Evolutionary conservation across 2,797 vertebrate species (phyloP).

Genomic region (Selene dorsalis): DNA sequence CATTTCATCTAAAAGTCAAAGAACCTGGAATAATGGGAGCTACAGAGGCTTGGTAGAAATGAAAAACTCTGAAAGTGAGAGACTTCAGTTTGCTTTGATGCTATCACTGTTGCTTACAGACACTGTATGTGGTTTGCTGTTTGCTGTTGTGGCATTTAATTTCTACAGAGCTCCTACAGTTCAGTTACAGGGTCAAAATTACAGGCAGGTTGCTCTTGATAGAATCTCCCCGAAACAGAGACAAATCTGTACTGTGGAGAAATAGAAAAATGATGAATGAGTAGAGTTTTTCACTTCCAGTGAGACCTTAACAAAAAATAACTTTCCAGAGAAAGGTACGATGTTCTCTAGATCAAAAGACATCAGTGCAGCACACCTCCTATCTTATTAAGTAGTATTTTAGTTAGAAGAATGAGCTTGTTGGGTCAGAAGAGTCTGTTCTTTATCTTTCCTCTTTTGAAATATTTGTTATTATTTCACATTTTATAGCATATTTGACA

Average conservation of each 20-base stretch:
- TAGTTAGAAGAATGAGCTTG: no score
- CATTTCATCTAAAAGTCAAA: neutral
- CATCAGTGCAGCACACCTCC: neutral
- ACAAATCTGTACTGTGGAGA: slow-evolving; percentile 26
- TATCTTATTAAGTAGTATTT: no score
- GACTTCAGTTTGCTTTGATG: neutral
- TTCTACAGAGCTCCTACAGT: neutral
- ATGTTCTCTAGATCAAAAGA: neutral
- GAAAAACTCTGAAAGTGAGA: neutral
- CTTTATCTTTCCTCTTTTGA: neutral
- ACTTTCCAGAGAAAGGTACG: neutral
- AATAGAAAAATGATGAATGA: slow-evolving; percentile 36
- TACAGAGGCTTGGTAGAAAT: neutral
- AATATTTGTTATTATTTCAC: neutral
- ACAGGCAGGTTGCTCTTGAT: slow-evolving; percentile 4
- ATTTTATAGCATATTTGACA: neutral
- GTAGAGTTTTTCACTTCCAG: slow-evolving; percentile 12
- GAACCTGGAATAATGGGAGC: neutral
- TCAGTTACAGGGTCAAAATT: neutral
- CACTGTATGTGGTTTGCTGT: neutral
- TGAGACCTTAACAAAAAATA: slow-evolving; percentile 8
- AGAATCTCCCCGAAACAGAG: slow-evolving; percentile 25
- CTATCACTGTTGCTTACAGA: neutral
- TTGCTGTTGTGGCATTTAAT: neutral
- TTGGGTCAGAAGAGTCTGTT: neutral